Evolutionary conservation across 2,113 vertebrate species (phyloP).

Genomic region (Pimephales promelas): DNA sequence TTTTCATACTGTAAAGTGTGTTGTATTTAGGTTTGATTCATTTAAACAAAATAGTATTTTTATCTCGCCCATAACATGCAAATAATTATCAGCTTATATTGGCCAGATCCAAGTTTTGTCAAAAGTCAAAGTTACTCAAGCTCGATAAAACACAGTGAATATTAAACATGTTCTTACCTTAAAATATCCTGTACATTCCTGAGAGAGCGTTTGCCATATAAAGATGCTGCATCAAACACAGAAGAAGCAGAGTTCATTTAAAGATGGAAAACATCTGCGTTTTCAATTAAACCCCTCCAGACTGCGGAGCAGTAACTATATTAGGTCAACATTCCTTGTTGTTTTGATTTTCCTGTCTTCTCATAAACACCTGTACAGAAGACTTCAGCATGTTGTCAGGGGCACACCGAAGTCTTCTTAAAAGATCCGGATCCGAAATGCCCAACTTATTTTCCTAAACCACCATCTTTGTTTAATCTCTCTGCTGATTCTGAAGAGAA

Average conservation of each 20-base stretch:
- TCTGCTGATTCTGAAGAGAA: background rate
- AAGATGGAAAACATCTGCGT: slow-evolving; percentile 9
- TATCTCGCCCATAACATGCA: background rate
- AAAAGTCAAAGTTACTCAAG: background rate
- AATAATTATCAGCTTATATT: background rate
- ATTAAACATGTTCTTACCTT: slow-evolving; percentile 70
- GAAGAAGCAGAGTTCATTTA: slow-evolving; percentile 44
- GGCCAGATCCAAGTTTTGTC: background rate
- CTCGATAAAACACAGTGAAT: background rate
- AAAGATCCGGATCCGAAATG: slow-evolving; percentile 22
- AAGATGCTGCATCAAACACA: slow-evolving; percentile 68
- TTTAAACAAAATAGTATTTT: background rate
- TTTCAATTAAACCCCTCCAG: slow-evolving; percentile 24
- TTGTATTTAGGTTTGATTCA: background rate
- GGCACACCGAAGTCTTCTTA: slow-evolving; percentile 45
- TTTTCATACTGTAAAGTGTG: background rate
- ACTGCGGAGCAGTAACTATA: slow-evolving; percentile 58
- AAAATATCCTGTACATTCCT: slow-evolving; percentile 73
- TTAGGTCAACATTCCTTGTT: slow-evolving; percentile 62
- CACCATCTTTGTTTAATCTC: slow-evolving; percentile 37
- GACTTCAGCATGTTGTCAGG: slow-evolving; percentile 62
- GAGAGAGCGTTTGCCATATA: slow-evolving; percentile 67
- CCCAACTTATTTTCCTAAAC: slow-evolving; percentile 27
- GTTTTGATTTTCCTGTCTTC: slow-evolving; percentile 50
- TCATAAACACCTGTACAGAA: slow-evolving; percentile 43